Evolutionary conservation across 2,888 invertebrate species (phyloP).

Genomic region (Agrotis ipsilon): DNA sequence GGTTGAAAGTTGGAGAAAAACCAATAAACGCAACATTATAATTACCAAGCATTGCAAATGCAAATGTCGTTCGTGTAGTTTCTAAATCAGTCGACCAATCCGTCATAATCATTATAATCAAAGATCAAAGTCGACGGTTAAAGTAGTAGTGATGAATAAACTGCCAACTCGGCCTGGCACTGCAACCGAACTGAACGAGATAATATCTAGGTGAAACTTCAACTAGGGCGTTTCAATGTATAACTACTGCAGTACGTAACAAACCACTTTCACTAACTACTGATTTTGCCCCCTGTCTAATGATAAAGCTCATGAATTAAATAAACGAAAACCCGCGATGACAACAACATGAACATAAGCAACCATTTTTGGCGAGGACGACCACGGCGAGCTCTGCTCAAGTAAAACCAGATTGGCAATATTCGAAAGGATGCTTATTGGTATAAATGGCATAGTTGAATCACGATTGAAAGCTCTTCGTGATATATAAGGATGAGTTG

Average conservation of each 20-base stretch:
- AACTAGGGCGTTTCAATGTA: constrained; percentile 74
- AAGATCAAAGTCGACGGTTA: constrained; percentile 79
- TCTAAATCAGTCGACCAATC: constrained; percentile 70
- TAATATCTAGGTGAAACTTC: constrained; percentile 83
- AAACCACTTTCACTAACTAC: constrained; percentile 82
- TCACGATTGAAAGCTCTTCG: constrained; percentile 21
- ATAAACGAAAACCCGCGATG: constrained; percentile 16
- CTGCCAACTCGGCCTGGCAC: constrained; percentile 82
- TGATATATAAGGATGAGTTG: constrained; percentile 28
- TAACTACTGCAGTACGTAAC: constrained; percentile 71
- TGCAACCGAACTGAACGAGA: constrained; percentile 75
- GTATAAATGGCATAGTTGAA: constrained; percentile 33
- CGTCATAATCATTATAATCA: constrained; percentile 72
- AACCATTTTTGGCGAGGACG: constrained; percentile 11
- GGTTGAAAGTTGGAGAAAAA: not conserved
- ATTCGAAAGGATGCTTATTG: constrained; percentile 41
- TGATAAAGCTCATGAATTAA: constrained; percentile 47
- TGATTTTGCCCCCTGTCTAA: constrained; percentile 70
- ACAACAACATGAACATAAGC: not conserved
- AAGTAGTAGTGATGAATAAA: constrained; percentile 72
- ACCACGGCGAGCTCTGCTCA: constrained; percentile 2
- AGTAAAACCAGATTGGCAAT: constrained; percentile 37
- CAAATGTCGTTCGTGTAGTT: constrained; percentile 56
- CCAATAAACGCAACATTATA: constrained; percentile 25
- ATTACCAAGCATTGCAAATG: constrained; percentile 33